Base-by-base conservation (phyloP, 92 coral and sea anemone genomes). In the Phenganax stokvisi region DNA sequence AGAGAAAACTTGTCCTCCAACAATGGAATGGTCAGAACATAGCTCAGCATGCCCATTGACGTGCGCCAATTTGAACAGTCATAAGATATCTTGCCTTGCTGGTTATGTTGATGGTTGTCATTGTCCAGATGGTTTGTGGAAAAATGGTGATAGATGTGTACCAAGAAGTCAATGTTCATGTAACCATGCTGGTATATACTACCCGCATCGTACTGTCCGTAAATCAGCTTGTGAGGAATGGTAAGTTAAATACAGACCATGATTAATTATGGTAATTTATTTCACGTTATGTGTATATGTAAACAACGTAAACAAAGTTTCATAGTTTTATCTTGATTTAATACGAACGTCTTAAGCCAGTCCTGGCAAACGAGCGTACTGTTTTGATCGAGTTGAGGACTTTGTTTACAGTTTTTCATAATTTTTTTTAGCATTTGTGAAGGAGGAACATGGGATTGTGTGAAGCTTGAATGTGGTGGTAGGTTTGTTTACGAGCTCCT, bases 361-460 rank as follows among this genome's bases (percentile, higher is more conserved):
- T 37, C 47, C 47, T 37, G 47, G 5, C 5, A 37, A 37, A 37
- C 47, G 47, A 37, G 47, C 47, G 5, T 37, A 37, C 5, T 37
- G 47, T 37, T 20, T 37, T 37, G 47, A 37, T 37, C 47, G 47
- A 37, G 47, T 5, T 37, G 2, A 37, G 47, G 47, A 37, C 47
- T 37, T 37, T 61, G n/a, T 6, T 61, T 61, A 61, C 25, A 17
- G 67, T 8, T 37, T 9, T 10, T 57, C 27, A 7, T 20, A 60
- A 47, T 30, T 12, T 71, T 76, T 20, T 80, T 28, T 76, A 93
- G 98, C 79, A 83, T 85, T 3, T 93, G 98, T 82, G 85, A 87
- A 47, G 97, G 98, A n/a, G 98, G 98, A 3, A 47, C 73, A 7
- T 93, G 98, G 98, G 72, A 72, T 17, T 93, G 98, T 66, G 66